Conservation (phyloP, 2,113 vertebrate genomes). For the Bothrops jararaca region DNA sequence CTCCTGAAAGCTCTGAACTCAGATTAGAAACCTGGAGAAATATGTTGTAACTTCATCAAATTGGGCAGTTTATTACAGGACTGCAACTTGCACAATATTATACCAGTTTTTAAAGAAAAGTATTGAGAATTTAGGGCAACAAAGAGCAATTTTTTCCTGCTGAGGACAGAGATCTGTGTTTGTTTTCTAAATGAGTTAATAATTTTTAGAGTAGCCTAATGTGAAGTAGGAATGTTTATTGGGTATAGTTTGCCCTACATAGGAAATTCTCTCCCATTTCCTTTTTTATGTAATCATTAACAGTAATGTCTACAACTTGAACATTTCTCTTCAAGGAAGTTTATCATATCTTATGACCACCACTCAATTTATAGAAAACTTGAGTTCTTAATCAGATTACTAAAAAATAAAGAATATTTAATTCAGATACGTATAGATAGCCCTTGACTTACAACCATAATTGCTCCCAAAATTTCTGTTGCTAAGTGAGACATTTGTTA, state of each 20-base stretch:
- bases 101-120: background rate
- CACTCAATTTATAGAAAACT: background rate
- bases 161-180: background rate
- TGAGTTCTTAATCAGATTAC: background rate
- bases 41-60: slow-evolving; percentile 5
- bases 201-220: background rate
- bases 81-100: background rate
- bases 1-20: slow-evolving; percentile 7
- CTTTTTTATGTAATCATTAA: background rate
- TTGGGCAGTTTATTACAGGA: background rate
- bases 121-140: background rate
- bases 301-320: background rate
- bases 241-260: background rate
- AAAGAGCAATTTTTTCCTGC: background rate
- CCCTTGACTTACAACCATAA: background rate
- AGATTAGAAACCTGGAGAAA: background rate
- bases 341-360: background rate
- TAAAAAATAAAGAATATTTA: background rate
- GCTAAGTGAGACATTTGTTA: background rate
- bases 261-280: background rate
- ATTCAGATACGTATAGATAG: background rate
- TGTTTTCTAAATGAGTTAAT: background rate
- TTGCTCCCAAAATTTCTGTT: background rate
- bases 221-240: background rate
- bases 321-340: background rate